Base-by-base conservation (phyloP, 2,113 vertebrate genomes). In the Pluvialis apricaria region DNA sequence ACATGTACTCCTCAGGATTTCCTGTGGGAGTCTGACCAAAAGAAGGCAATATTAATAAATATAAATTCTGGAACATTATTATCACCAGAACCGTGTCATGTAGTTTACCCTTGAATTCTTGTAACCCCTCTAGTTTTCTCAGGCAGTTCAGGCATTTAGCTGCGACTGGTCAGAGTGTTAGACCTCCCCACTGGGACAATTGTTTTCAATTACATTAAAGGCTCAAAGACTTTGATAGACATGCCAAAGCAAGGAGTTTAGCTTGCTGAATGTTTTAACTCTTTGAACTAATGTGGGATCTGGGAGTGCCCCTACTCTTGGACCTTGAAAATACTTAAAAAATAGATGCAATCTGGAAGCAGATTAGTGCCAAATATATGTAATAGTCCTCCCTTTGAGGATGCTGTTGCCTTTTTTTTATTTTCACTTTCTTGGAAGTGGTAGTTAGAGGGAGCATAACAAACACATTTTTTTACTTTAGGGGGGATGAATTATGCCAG, bases 11-110 rank as follows among this genome's bases (percentile, higher is more conserved):
- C 98, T 98, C 97, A 96, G 97, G 96, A 98, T 98, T 98, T 98
- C 98, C 98, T 98, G 98, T 98, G 98, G 98, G 98, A 98, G 98
- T 98, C 97, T 96, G 97, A 97, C 95, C 91, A 96, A 98, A 98
- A 97, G 96, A 97, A 97, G 94, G 97, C 97, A 97, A 98, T 98
- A 98, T 98, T 98, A 98, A 98, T 98, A 98, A 98, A 98, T 98
- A 98, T 97, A 98, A 98, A 97, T 97, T 98, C 96, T 98, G 98
- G 98, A 98, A 97, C 97, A 96, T 96, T 97, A 97, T 97, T 96
- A 97, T 98, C 96, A 97, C 96, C 92, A 97, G 95, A 96, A 97
- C 87, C 5, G 34, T 94, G 96, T 97, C 91, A 91, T 91, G 89
- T 94, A 97, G 96, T 88, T 97, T 94, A 96, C 94, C 96, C 97